phyloP scores from a whole-genome alignment of 2,888 invertebrate species.

The Elmis aenea region DNA sequence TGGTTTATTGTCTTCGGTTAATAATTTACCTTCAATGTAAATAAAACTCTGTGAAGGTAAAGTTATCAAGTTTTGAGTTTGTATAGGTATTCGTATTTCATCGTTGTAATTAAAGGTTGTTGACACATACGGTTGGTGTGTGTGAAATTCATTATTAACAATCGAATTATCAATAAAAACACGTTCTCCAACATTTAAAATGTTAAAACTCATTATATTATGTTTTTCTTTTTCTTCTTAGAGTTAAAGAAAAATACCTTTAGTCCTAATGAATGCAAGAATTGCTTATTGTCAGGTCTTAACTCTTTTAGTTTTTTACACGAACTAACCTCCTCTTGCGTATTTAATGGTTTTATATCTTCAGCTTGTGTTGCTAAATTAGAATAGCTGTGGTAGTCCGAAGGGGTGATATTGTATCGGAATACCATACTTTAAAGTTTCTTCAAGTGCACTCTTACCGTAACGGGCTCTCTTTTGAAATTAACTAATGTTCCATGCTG shows the following conservation, averaged over 20 bases:
- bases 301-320: not conserved
- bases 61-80: conserved; percentile 6
- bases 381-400: too few relatives aligned
- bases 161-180: conserved; percentile 8
- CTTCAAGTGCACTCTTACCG: conserved; percentile 3
- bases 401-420: conserved; percentile 4
- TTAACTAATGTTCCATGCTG: too few relatives aligned
- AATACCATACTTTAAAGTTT: too few relatives aligned
- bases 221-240: too few relatives aligned
- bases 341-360: conserved; percentile 1
- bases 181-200: too few relatives aligned
- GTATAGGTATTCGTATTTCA: conserved; percentile 10
- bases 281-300: conserved; percentile 3
- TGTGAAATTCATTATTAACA: conserved; percentile 7
- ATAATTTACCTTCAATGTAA: too few relatives aligned
- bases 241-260: too few relatives aligned
- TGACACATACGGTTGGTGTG: conserved; percentile 7
- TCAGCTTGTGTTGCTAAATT: too few relatives aligned
- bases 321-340: not conserved
- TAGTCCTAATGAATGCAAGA: conserved; percentile 3
- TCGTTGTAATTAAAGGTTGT: conserved; percentile 11
- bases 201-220: too few relatives aligned
- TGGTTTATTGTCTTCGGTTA: too few relatives aligned
- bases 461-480: conserved; percentile 1
- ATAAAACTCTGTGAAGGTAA: too few relatives aligned